A percentile compares a stretch with the other conserved stretches of the same genome.
Evolutionary conservation across 2,113 vertebrate species (phyloP).

Genomic region (Crotalus horridus): DNA sequence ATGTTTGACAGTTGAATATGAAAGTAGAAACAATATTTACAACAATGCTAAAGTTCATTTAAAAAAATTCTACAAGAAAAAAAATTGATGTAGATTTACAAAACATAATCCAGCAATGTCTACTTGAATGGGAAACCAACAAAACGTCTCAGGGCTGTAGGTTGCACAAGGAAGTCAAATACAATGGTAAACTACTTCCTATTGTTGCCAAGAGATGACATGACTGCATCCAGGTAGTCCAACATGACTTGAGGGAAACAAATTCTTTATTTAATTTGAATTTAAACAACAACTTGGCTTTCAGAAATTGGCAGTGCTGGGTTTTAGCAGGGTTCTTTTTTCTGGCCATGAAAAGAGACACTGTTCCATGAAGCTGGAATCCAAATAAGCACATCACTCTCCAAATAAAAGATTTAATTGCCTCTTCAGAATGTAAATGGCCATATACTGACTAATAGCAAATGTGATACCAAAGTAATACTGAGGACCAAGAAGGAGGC

Average conservation of each 20-base stretch:
- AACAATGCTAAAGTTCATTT: background rate
- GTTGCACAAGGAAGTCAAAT: background rate
- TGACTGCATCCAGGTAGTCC: background rate
- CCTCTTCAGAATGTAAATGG: background rate
- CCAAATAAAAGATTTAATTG: background rate
- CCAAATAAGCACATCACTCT: background rate
- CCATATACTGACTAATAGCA: background rate
- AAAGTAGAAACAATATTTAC: background rate
- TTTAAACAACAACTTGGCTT: background rate
- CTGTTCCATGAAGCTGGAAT: background rate
- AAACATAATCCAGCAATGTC: background rate
- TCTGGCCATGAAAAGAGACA: background rate
- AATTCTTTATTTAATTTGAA: background rate
- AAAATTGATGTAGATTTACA: background rate
- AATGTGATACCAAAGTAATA: background rate
- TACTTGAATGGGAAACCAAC: background rate
- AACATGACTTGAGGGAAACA: background rate
- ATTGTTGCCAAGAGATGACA: background rate
- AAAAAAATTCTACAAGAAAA: background rate
- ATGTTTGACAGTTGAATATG: background rate
- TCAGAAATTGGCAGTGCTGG: background rate
- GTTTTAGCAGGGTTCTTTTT: background rate
- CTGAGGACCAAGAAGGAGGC: background rate
- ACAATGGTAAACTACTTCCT: background rate
- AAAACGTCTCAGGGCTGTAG: background rate